phyloP scores from a whole-genome alignment of 2,797 vertebrate species.

The Melanogrammus aeglefinus region DNA sequence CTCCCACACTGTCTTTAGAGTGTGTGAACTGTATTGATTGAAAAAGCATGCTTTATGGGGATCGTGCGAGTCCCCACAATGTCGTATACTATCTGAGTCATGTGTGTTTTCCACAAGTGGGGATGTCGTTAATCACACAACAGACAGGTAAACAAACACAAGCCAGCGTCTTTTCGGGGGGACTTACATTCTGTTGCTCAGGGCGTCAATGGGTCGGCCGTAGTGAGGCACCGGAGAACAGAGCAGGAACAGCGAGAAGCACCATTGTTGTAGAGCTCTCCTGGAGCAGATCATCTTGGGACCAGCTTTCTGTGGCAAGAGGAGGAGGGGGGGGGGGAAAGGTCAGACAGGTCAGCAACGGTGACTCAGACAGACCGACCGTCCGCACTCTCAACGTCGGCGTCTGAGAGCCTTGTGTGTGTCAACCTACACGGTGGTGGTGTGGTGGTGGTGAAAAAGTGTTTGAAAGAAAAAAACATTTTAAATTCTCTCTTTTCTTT shows the following conservation, averaged over 20 bases:
- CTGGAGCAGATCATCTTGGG: constrained; percentile 77
- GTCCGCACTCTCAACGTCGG: background rate
- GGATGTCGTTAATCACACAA: background rate
- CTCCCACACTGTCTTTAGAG: no score
- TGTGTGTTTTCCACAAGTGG: no score
- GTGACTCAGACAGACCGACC: constrained; percentile 2
- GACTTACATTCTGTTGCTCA: constrained; percentile 88
- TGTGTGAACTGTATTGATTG: no score
- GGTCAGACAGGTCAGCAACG: background rate
- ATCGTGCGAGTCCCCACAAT: no score
- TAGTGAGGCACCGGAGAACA: constrained; percentile 83
- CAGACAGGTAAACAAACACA: background rate
- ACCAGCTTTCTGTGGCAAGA: constrained; percentile 60
- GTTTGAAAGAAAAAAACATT: background rate
- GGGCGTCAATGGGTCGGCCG: constrained; percentile 83
- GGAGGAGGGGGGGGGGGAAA: background rate
- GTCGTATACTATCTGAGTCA: no score
- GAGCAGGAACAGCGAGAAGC: constrained; percentile 86
- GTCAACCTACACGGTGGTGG: background rate
- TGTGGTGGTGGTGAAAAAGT: background rate
- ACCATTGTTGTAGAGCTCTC: constrained; percentile 82
- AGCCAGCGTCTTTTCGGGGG: background rate
- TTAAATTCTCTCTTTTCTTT: background rate
- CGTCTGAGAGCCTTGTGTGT: background rate
- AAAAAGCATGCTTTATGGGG: no score